Percentiles rank a stretch among this genome's conserved stretches.
Conservation (phyloP, 2,797 vertebrate species). For the Pteropus rufus region DNA sequence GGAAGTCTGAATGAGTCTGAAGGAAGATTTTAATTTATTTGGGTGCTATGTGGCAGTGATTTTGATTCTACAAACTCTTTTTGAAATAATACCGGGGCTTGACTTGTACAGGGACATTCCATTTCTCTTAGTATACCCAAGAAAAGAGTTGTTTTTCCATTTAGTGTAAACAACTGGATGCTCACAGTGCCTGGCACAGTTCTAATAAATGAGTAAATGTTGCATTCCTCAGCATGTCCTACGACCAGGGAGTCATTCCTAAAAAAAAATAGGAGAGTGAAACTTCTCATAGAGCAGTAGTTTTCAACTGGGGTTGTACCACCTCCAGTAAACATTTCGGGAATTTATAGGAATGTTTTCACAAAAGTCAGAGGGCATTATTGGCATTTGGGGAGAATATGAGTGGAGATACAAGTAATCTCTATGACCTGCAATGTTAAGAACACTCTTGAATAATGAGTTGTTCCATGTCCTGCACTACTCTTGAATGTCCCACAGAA, state of each 20-base stretch:
- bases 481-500: not conserved
- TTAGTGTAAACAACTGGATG: not conserved
- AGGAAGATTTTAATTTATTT: not conserved
- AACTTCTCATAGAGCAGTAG: not conserved
- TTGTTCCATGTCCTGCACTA: not conserved
- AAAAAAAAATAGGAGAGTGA: not conserved
- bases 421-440: not conserved
- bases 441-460: not conserved
- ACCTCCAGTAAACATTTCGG: not conserved
- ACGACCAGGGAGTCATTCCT: not conserved
- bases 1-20: not conserved
- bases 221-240: not conserved
- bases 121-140: not conserved
- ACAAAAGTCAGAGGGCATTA: not conserved
- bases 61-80: not conserved
- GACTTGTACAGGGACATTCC: not conserved
- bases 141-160: not conserved
- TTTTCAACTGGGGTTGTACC: not conserved
- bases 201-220: not conserved
- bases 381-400: not conserved
- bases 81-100: not conserved
- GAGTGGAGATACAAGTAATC: rapidly evolving
- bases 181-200: not conserved
- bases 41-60: not conserved
- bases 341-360: not conserved